Evolutionary conservation across 1,140 invertebrate species (phyloP).

Genomic region (Drosophila ironensis): DNA sequence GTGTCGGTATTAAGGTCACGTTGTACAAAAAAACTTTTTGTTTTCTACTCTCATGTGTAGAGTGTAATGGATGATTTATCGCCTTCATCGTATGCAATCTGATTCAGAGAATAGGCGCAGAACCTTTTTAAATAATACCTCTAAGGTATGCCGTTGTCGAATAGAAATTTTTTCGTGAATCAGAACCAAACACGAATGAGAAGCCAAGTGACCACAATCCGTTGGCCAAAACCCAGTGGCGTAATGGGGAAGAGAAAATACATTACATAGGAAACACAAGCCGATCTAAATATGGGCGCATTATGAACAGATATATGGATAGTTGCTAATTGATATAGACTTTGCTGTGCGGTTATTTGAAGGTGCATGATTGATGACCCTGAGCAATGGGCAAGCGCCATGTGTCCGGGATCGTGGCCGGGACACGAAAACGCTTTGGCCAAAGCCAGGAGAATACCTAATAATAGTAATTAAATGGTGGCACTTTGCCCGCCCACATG

Average conservation of each 20-base stretch:
- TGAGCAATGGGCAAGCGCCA: constrained; percentile 13
- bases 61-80: neutral
- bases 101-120: neutral
- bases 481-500: constrained; percentile 36
- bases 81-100: neutral
- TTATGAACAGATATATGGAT: constrained; percentile 31
- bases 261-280: constrained; percentile 19
- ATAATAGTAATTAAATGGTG: constrained; percentile 65
- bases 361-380: constrained; percentile 58
- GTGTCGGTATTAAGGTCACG: neutral
- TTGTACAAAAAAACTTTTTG: neutral
- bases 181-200: constrained; percentile 15
- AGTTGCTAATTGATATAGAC: constrained; percentile 39
- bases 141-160: constrained; percentile 5
- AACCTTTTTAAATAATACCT: too few relatives aligned
- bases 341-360: constrained; percentile 14
- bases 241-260: constrained; percentile 28
- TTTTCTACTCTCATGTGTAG: too few relatives aligned
- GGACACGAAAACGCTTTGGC: constrained; percentile 19
- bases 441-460: constrained; percentile 17
- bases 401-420: neutral
- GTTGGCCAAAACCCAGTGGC: constrained; percentile 14
- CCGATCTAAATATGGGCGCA: neutral
- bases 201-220: constrained; percentile 19
- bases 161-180: constrained; percentile 7